Evolutionary conservation across 2,113 vertebrate genomes (phyloP), one percentile per base, ranked within the genome.

Genomic region (Alouatta palliata): DNA sequence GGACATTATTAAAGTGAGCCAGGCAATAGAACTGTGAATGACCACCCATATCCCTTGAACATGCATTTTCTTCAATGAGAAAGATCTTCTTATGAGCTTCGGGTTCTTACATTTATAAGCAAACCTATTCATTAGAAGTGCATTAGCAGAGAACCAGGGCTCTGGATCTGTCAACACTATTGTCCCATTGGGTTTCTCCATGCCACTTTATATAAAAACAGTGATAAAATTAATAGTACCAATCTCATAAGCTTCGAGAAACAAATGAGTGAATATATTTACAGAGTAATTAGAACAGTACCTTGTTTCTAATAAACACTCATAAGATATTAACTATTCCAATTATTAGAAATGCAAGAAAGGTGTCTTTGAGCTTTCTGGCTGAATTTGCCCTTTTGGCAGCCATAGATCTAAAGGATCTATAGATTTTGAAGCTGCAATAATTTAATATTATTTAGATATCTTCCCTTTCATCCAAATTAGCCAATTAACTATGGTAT

Each of bases 281-380:
- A 77, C 81, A 35, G 37, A 75, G 13, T 16, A 84, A 70, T 93
- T 89, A 93, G 27, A 89, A 82, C 12, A 70, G 20, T 77, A 68
- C 76, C 56, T 81, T 90, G 43, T 91, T 92, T 20, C 52, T 75
- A 77, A 87, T 58, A 93, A 93, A 84, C 0, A 87, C 27, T 79
- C 49, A 86, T 76, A 35, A 82, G 81, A 2, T 88, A 27, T 83
- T 96, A 95, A 92, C 61, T 85, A 47, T 93, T 79, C 23, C 70
- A 52, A 32, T 95, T 73, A 87, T 58, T 93, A 91, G 89, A 95
- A 94, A 49, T 45, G 77, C 8, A 93, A 71, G 47, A 54, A 77
- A 7, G 8, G 3, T 71, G 19, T 58, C 43, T 87, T n/a, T 90
- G 70, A 70, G 12, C 35, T 56, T 87, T 8, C 8, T 66, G 91